These are phyloP conservation scores for Sparus aurata DNA, from an alignment of 2,797 vertebrate species.

Conservation along the genomic window DNA sequence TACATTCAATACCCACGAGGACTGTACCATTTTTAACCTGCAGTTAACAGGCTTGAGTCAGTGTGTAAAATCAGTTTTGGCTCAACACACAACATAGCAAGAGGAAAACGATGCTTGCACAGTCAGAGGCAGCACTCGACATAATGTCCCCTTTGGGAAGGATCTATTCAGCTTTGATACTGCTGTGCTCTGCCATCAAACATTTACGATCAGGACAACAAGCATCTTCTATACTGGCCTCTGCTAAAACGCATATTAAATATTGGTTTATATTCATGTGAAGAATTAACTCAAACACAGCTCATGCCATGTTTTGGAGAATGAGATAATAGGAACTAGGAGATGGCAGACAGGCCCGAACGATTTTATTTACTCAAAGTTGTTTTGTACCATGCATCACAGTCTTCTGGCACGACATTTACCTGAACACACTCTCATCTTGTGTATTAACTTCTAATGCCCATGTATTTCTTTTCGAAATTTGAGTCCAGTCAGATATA, in stretches of 20 bases:
- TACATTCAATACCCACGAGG: slow-evolving; percentile 31
- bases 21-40: slow-evolving; percentile 11
- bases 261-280: background rate
- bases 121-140: slow-evolving; percentile 24
- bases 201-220: slow-evolving; percentile 40
- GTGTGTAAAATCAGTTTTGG: slow-evolving; percentile 17
- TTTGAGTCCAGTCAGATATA: slow-evolving; percentile 21
- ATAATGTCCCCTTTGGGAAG: background rate
- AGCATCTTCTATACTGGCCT: slow-evolving; percentile 39
- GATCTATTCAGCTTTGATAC: slow-evolving; percentile 10
- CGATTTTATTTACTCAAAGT: background rate
- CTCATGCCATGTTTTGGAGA: background rate
- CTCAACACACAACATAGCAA: slow-evolving; percentile 11
- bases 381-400: background rate
- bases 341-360: background rate
- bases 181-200: slow-evolving; percentile 30
- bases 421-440: background rate
- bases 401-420: background rate
- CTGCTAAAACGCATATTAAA: slow-evolving; percentile 32
- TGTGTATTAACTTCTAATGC: slow-evolving; percentile 21
- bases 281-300: slow-evolving; percentile 13
- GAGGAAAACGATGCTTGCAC: slow-evolving; percentile 4
- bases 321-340: background rate
- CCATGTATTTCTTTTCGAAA: slow-evolving; percentile 6
- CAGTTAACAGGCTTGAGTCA: slow-evolving; percentile 6